These are phyloP conservation scores for Drosophila colorata DNA, from an alignment of 2,888 invertebrate species.

Conservation along the genomic window DNA sequence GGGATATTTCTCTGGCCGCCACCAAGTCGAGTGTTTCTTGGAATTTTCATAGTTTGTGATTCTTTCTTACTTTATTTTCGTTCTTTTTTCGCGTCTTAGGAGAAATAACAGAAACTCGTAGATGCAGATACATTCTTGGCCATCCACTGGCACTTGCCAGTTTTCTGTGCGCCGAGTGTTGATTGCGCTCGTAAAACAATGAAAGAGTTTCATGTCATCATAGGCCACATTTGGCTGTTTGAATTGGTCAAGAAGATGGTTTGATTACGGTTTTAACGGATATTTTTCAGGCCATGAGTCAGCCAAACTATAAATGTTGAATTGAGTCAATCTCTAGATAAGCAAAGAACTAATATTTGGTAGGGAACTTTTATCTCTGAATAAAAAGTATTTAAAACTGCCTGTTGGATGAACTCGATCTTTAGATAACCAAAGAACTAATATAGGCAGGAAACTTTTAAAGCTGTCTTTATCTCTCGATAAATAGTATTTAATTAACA, in stretches of 20 bases:
- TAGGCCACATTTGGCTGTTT: constrained; percentile 4
- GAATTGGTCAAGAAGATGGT: constrained; percentile 6
- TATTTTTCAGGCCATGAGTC: constrained; percentile 19
- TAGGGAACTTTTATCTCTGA: too few species aligned
- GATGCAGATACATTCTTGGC: constrained; percentile 27
- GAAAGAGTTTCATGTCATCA: constrained; percentile 42
- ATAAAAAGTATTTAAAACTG: too few species aligned
- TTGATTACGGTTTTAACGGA: constrained; percentile 18
- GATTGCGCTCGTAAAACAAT: constrained; percentile 56
- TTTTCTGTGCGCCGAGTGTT: constrained; percentile 24
- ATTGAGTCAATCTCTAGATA: neutral
- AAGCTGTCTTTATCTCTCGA: too few species aligned
- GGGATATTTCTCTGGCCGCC: constrained; percentile 34
- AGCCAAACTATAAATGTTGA: constrained; percentile 7
- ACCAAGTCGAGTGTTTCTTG: constrained; percentile 66
- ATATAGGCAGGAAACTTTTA: neutral
- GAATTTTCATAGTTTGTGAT: constrained; percentile 57
- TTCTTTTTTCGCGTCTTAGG: constrained; percentile 5
- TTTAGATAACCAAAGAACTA: neutral
- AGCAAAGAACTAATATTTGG: neutral
- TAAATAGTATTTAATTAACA: too few species aligned
- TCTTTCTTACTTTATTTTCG: constrained; percentile 24
- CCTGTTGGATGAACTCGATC: neutral
- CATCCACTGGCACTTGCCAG: constrained; percentile 20
- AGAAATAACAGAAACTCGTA: constrained; percentile 22